phyloP scores from a whole-genome alignment of 2,888 invertebrate species.

The Archips xylosteana region DNA sequence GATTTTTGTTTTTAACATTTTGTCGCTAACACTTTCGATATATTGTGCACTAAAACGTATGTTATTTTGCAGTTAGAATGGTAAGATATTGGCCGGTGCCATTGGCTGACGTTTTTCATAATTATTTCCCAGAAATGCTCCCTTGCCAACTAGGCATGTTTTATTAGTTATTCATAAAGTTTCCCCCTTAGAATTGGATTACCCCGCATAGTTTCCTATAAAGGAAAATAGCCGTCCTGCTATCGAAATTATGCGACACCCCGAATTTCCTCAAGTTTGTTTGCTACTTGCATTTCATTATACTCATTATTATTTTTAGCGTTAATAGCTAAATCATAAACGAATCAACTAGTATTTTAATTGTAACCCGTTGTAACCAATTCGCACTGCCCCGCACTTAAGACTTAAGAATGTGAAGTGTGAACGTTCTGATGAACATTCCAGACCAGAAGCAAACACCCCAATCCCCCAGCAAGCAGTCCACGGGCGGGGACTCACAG shows the following conservation, averaged over 20 bases:
- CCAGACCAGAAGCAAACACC: conserved; percentile 94
- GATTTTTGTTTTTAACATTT: conserved; percentile 72
- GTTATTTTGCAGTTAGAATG: conserved; percentile 64
- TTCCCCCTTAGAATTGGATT: conserved; percentile 27
- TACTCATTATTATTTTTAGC: background rate
- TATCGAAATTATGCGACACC: conserved; percentile 25
- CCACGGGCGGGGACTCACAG: conserved; percentile 94
- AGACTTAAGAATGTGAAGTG: background rate
- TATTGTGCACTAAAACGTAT: conserved; percentile 69
- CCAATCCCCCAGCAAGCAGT: conserved; percentile 92
- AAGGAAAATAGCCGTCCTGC: conserved; percentile 25
- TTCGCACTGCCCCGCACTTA: background rate
- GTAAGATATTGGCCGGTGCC: conserved; percentile 21
- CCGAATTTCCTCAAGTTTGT: conserved; percentile 11
- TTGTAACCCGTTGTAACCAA: conserved; percentile 1
- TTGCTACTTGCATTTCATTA: conserved; percentile 25
- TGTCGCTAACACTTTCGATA: conserved; percentile 78
- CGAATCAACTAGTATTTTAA: background rate
- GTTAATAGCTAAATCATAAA: conserved; percentile 3
- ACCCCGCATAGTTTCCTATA: conserved; percentile 36
- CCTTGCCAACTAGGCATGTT: conserved; percentile 21
- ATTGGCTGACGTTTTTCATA: conserved; percentile 8
- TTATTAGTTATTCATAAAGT: conserved; percentile 9
- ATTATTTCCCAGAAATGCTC: background rate
- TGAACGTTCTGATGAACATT: conserved; percentile 52